A percentile compares a stretch with the other conserved stretches of the same genome.
phyloP scores from a whole-genome alignment of 2,113 vertebrate species.

The Pelusios castaneus region DNA sequence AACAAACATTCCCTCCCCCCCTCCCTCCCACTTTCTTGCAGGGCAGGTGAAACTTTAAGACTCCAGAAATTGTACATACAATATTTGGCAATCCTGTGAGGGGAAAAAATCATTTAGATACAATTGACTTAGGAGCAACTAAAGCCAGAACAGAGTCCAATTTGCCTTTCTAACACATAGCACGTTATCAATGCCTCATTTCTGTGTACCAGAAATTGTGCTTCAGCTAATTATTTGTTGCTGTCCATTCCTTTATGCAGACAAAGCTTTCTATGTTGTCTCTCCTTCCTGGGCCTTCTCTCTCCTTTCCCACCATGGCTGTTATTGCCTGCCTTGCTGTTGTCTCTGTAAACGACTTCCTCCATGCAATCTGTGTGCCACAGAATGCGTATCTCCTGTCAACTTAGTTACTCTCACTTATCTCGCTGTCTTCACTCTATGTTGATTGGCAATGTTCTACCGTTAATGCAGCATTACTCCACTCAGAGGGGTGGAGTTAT shows the following conservation, averaged over 20 bases:
- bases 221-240: accelerated
- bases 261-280: neutral
- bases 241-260: neutral
- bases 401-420: no score
- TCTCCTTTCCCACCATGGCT: neutral
- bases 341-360: neutral
- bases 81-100: constrained; percentile 6
- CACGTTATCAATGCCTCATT: neutral
- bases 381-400: no score
- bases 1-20: neutral
- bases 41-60: constrained; percentile 6
- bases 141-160: neutral
- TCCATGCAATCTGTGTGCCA: no score
- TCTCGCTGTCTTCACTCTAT: no score
- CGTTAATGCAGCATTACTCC: no score
- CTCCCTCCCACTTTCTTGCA: neutral
- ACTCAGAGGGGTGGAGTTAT: no score
- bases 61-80: neutral
- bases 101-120: neutral
- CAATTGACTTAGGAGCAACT: neutral
- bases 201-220: neutral
- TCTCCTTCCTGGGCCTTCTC: neutral
- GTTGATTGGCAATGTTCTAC: no score
- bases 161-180: neutral
- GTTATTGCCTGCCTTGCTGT: neutral